Evolutionary conservation across 1,140 invertebrate genomes (phyloP).

Genomic region (Nephotettix cincticeps): DNA sequence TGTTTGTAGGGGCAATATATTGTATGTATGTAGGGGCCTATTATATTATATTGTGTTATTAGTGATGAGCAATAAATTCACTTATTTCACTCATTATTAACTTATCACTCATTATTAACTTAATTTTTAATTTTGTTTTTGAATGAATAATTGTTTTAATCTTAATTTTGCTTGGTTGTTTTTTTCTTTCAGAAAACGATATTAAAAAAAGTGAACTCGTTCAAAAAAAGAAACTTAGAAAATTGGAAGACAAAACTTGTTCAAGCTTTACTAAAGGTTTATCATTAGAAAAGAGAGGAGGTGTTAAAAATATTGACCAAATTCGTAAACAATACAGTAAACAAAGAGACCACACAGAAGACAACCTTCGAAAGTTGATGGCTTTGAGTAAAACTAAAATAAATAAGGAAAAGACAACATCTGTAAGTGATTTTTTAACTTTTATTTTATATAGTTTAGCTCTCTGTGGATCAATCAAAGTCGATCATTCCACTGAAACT

Average conservation of each 20-base stretch:
- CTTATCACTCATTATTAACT: too few relatives aligned
- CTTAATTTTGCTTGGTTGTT: too few relatives aligned
- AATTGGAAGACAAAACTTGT: background rate
- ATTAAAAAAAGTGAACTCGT: too few relatives aligned
- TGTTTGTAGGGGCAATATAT: too few relatives aligned
- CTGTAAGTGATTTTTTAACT: constrained; percentile 25
- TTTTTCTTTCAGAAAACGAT: too few relatives aligned
- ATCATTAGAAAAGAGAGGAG: background rate
- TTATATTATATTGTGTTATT: too few relatives aligned
- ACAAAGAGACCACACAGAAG: constrained; percentile 24
- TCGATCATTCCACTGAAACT: background rate
- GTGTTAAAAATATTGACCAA: constrained; percentile 22
- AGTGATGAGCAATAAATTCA: too few relatives aligned
- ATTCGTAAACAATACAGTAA: constrained; percentile 25
- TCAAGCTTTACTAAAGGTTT: background rate
- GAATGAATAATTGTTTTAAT: too few relatives aligned
- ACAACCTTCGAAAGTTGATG: constrained; percentile 21
- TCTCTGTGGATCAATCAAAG: background rate
- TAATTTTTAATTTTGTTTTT: too few relatives aligned
- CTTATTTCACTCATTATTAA: too few relatives aligned
- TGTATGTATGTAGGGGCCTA: too few relatives aligned
- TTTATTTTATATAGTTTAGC: background rate
- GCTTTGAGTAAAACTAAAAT: constrained; percentile 19
- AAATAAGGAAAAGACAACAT: constrained; percentile 21
- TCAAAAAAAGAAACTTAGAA: too few relatives aligned